phyloP scores from a whole-genome alignment of 1,140 invertebrate species.

The Megathymus violae region DNA sequence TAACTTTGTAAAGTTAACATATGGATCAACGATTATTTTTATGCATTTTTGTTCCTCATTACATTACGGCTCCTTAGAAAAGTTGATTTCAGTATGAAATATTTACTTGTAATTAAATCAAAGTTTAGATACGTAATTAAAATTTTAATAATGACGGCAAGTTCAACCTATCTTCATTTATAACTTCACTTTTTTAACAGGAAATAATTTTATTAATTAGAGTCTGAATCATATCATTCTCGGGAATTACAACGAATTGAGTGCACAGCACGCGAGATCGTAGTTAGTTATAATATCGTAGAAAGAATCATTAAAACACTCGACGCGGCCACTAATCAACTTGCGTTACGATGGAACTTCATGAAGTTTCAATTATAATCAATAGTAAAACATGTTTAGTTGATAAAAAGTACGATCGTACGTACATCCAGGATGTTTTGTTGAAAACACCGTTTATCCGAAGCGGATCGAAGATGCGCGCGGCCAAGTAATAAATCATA shows the following conservation, averaged over 20 bases:
- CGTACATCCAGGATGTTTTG: conserved; percentile 39
- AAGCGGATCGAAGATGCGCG: conserved; percentile 51
- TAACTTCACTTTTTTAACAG: conserved; percentile 35
- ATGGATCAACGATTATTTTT: too few species aligned
- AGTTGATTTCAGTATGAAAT: too few species aligned
- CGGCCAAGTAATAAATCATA: conserved; percentile 57
- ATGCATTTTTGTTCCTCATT: too few species aligned
- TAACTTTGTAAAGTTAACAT: too few species aligned
- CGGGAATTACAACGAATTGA: conserved; percentile 43
- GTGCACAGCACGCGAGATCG: conserved; percentile 54
- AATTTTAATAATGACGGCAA: too few species aligned
- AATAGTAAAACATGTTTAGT: not conserved
- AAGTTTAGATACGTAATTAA: too few species aligned
- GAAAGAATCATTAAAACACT: conserved; percentile 45
- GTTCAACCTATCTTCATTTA: not conserved
- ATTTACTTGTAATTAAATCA: not conserved
- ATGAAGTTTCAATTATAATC: conserved; percentile 26
- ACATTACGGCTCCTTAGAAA: too few species aligned
- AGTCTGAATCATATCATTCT: conserved; percentile 44
- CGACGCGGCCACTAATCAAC: conserved; percentile 27
- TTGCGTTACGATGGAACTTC: conserved; percentile 34
- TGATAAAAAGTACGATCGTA: conserved; percentile 5
- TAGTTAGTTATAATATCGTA: conserved; percentile 51
- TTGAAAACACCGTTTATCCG: conserved; percentile 40
- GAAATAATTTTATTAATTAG: conserved; percentile 50